These are phyloP conservation scores for Podilymbus podiceps DNA, from an alignment of 2,113 vertebrate genomes.

Conservation along the genomic window DNA sequence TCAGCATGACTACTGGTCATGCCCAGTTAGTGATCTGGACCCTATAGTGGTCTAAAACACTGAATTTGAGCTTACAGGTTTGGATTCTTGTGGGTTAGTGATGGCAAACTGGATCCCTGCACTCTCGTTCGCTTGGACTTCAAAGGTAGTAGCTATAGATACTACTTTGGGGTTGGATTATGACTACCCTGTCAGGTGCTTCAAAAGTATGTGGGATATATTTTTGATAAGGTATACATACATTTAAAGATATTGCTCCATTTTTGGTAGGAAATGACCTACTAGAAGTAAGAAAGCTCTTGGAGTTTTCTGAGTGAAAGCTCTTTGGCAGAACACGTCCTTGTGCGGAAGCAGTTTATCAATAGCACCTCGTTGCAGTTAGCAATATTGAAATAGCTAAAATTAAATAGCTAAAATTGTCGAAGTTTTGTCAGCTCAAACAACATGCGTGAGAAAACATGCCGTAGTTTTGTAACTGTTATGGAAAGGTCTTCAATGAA, in stretches of 20 bases:
- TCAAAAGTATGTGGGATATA: neutral
- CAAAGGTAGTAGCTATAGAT: neutral
- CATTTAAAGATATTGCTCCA: neutral
- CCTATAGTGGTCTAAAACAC: neutral
- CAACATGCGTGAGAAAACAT: neutral
- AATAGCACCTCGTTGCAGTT: neutral
- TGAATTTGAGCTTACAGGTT: neutral
- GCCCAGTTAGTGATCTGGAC: neutral
- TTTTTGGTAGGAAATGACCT: neutral
- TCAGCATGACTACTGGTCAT: neutral
- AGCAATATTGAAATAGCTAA: neutral
- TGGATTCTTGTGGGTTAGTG: neutral
- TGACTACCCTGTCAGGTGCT: neutral
- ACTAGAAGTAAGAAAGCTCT: neutral
- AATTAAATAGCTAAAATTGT: neutral
- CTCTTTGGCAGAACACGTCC: neutral
- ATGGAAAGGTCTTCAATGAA: neutral
- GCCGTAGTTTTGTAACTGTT: neutral
- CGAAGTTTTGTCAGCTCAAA: neutral
- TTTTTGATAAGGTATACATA: neutral
- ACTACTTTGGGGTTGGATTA: neutral
- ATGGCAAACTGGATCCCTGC: neutral
- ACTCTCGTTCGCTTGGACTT: neutral
- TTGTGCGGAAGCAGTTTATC: neutral
- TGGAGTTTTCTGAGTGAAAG: neutral